phyloP scores from a whole-genome alignment of 2,113 vertebrate genomes.

The Pan troglodytes region NHGRI_mPanTro3-v2.1_pri NC_072402.2:93561001-93561500 shows the following conservation, averaged over 20 bases:
- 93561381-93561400: no score
- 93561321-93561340: background rate
- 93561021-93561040: background rate
- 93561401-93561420: background rate
- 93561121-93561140: background rate
- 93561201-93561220: background rate
- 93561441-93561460: no score
- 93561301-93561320: background rate
- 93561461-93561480: background rate
- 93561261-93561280: background rate
- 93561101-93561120: background rate
- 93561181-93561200: background rate
- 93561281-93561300: background rate
- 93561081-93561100: accelerated
- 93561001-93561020: background rate
- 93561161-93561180: background rate
- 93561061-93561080: background rate
- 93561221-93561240: background rate
- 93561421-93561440: background rate
- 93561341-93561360: background rate
- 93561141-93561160: background rate
- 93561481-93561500: background rate
- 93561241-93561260: background rate
- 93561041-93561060: accelerated
- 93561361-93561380: background rate